These are phyloP conservation scores for Nemurella pictetii DNA, from an alignment of 2,888 invertebrate genomes.

Conservation along the genomic window DNA sequence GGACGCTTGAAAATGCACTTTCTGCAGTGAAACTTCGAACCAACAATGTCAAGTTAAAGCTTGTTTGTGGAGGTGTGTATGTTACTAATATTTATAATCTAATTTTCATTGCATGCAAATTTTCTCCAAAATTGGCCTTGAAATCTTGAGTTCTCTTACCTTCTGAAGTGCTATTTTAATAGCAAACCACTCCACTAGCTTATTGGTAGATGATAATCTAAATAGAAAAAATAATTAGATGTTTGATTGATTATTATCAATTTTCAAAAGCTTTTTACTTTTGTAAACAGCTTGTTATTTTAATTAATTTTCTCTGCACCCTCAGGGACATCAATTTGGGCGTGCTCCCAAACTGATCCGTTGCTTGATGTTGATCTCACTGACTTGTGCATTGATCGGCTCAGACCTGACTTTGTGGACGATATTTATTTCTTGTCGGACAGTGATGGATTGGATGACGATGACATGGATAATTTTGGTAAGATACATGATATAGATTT, in stretches of 20 bases:
- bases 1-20: slow-evolving; percentile 46
- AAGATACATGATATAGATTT: not conserved
- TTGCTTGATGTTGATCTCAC: slow-evolving; percentile 33
- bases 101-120: not conserved
- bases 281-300: too few species aligned
- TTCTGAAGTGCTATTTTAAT: too few species aligned
- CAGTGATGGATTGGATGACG: slow-evolving; percentile 35
- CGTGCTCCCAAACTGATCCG: slow-evolving; percentile 22
- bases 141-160: too few species aligned
- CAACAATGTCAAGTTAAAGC: slow-evolving; percentile 47
- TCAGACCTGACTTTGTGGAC: slow-evolving; percentile 41
- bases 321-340: not conserved
- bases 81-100: not conserved
- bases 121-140: too few species aligned
- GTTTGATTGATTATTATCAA: too few species aligned
- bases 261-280: too few species aligned
- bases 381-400: slow-evolving; percentile 42
- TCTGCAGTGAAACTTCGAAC: slow-evolving; percentile 46
- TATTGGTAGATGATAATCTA: too few species aligned
- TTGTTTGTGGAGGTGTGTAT: slow-evolving; percentile 47
- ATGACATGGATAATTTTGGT: slow-evolving; percentile 35
- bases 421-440: slow-evolving; percentile 39
- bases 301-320: not conserved
- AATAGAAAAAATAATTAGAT: too few species aligned
- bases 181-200: too few species aligned